Percentiles rank a stretch among this genome's conserved stretches.
These are phyloP conservation scores for Jaculus jaculus DNA, from an alignment of 2,113 vertebrate species.

Conservation along the genomic window DNA sequence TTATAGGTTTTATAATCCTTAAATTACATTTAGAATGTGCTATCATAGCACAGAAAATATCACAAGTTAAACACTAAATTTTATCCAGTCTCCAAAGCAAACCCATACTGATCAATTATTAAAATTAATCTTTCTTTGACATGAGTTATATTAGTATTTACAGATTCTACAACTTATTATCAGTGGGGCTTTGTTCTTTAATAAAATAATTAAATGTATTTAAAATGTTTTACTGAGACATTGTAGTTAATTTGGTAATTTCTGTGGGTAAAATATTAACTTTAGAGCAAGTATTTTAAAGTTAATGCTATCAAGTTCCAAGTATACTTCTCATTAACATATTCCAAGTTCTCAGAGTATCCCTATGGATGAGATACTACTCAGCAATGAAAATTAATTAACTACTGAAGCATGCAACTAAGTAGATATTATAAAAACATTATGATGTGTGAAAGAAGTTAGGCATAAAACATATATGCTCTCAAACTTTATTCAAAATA, in stretches of 20 bases:
- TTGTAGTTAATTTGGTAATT: background rate
- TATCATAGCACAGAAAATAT: conserved; percentile 23
- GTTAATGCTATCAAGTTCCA: background rate
- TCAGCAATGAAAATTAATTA: conserved; percentile 17
- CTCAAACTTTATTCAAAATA: background rate
- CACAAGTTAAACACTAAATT: background rate
- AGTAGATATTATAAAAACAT: background rate
- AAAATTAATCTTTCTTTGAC: conserved; percentile 39
- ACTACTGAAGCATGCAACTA: background rate
- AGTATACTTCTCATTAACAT: background rate
- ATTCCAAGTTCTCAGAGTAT: background rate
- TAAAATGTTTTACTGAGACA: background rate
- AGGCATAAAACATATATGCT: background rate
- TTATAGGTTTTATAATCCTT: conserved; percentile 33
- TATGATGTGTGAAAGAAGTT: background rate
- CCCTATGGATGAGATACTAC: background rate
- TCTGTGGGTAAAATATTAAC: conserved; percentile 16
- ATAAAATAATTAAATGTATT: conserved; percentile 1
- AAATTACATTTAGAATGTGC: conserved; percentile 15
- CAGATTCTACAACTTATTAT: background rate
- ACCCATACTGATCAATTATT: background rate
- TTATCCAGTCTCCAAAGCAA: background rate
- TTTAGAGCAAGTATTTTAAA: background rate
- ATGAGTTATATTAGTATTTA: background rate
- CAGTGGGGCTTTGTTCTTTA: background rate